A percentile compares a stretch with the other conserved stretches of the same genome.
phyloP scores from a whole-genome alignment of 1,140 invertebrate genomes.

The Heliconius nattereri region DNA sequence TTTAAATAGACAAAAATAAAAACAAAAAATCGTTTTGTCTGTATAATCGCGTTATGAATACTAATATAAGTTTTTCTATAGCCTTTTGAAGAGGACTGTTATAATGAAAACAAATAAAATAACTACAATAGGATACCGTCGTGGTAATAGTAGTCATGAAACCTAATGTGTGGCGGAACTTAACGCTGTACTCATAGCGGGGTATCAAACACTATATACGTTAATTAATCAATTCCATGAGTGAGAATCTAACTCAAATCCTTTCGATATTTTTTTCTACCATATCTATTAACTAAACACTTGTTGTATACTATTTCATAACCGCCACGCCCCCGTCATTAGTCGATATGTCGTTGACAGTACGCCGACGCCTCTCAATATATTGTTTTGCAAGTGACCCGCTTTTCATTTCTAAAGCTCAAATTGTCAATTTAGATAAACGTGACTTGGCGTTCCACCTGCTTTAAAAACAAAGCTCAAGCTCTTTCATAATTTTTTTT shows the following conservation, averaged over 20 bases:
- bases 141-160: neutral
- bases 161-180: neutral
- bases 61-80: conserved; percentile 6
- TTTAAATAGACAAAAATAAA: neutral
- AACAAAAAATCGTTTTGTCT: neutral
- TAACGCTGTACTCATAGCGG: too few species aligned
- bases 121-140: neutral
- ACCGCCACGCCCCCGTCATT: conserved; percentile 42
- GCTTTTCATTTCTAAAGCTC: conserved; percentile 25
- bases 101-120: neutral
- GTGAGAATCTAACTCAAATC: neutral
- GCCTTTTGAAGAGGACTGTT: neutral
- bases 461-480: neutral
- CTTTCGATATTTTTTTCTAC: too few species aligned
- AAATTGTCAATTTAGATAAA: neutral
- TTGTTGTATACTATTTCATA: neutral
- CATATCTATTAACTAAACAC: neutral
- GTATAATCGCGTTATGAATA: neutral
- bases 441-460: neutral
- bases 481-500: too few species aligned
- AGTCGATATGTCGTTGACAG: conserved; percentile 49
- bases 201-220: too few species aligned
- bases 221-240: neutral
- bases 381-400: conserved; percentile 51
- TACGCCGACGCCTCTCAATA: conserved; percentile 51